Evolutionary conservation across 2,797 vertebrate species (phyloP), one percentile per base, ranked within the genome.

Genomic region (Ataeniobius toweri): DNA sequence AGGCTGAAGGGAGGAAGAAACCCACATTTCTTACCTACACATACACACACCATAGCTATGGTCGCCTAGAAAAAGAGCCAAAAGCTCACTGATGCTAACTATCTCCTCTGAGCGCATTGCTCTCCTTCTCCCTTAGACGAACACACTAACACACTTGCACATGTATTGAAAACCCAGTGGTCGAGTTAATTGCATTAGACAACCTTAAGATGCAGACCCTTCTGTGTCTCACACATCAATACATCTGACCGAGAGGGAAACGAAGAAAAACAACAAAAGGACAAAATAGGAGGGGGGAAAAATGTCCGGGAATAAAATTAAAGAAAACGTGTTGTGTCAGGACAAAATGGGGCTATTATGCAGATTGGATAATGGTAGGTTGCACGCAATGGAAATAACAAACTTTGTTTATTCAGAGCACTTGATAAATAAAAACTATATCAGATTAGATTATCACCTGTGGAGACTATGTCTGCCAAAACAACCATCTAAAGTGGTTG

Each of bases 221-320:
- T 93, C 90, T 93, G 89, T 83, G 44, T 88, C 88, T 92, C 90
- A 90, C 92, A 91, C 91, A 89, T 89, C 85, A 24, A 85, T 93
- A 88, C 85, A 85, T 91, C 89, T 77, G 86, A 86, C 77, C 65
- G 79, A 78, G 84, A 85, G 81, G 56, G 73, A 48, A 68, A 72
- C 20, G 1, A 56, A 65, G 80, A 83, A 86, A 87, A 91, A 90
- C 83, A 91, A 89, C 70, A 56, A 59, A 65, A 79, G 71, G 48
- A 84, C 67, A 78, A 84, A 87, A 88, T 75, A 86, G 68, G 74
- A 41, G 5, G 41, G 41, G 75, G 73, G 56, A 63, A 31, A 61
- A 1, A 20, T 8, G 44, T 46, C 44, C 7, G 6, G 44, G 59
- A 20, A 63, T 12, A 58, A 39, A 12, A 20, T 24, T 16, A 3